phyloP scores from a whole-genome alignment of 2,888 invertebrate species.

The Eupithecia dodoneata region DNA sequence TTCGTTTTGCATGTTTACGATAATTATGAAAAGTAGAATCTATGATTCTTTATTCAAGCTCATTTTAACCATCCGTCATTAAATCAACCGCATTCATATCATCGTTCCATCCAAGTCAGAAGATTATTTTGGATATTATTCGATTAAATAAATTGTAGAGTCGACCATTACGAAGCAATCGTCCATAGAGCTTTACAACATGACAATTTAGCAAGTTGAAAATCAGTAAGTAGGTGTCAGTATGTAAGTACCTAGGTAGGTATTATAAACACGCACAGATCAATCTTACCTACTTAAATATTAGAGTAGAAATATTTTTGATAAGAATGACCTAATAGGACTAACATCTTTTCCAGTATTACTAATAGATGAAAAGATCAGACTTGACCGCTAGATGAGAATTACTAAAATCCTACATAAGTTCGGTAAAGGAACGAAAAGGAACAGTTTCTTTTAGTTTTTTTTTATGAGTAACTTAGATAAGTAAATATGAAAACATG shows the following conservation, averaged over 20 bases:
- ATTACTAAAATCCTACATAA: not conserved
- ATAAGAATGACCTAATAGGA: slow-evolving; percentile 48
- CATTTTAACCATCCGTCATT: slow-evolving; percentile 49
- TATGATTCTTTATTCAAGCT: slow-evolving; percentile 38
- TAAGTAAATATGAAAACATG: not conserved
- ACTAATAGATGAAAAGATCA: slow-evolving; percentile 22
- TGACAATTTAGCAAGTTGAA: slow-evolving; percentile 52
- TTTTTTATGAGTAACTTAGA: not conserved
- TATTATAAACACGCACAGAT: slow-evolving; percentile 69
- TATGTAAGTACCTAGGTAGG: slow-evolving; percentile 1
- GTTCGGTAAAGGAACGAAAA: not conserved
- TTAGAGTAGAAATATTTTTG: slow-evolving; percentile 66
- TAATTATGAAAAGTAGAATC: slow-evolving; percentile 41
- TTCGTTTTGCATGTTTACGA: slow-evolving; percentile 48
- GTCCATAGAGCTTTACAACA: slow-evolving; percentile 65
- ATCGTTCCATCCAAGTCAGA: slow-evolving; percentile 72
- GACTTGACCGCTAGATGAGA: not conserved
- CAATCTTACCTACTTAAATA: slow-evolving; percentile 45
- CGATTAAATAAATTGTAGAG: slow-evolving; percentile 35
- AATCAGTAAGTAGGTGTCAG: slow-evolving; percentile 44
- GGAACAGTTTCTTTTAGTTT: not conserved
- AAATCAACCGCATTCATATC: slow-evolving; percentile 67
- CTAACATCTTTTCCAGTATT: slow-evolving; percentile 33
- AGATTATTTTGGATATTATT: slow-evolving; percentile 42
- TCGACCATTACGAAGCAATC: slow-evolving; percentile 42